A percentile compares a stretch with the other conserved stretches of the same genome.
Evolutionary conservation across 1,140 invertebrate species (phyloP).

Genomic region (Trichonephila inaurata): DNA sequence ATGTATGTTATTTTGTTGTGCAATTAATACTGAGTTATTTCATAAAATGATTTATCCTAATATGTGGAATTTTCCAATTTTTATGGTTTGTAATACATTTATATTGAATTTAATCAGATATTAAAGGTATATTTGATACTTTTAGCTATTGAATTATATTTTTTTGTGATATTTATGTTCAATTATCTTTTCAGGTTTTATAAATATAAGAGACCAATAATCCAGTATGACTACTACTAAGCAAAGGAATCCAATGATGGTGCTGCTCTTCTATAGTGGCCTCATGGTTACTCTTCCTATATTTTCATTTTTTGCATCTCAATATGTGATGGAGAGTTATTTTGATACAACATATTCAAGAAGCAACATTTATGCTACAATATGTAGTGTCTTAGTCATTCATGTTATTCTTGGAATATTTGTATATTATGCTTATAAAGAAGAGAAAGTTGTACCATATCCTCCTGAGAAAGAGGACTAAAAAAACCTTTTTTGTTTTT

Average conservation of each 20-base stretch:
- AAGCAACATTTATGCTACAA: slow-evolving; percentile 87
- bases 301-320: slow-evolving; percentile 86
- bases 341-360: slow-evolving; percentile 82
- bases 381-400: slow-evolving; percentile 87
- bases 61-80: too few relatives aligned
- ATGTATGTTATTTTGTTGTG: too few relatives aligned
- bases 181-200: neutral
- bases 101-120: too few relatives aligned
- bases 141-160: neutral
- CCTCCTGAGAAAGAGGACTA: slow-evolving; percentile 65
- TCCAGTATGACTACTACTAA: slow-evolving; percentile 45
- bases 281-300: slow-evolving; percentile 92
- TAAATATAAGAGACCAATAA: neutral
- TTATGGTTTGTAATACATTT: too few relatives aligned
- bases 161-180: neutral
- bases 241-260: slow-evolving; percentile 62
- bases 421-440: slow-evolving; percentile 89
- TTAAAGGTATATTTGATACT: too few relatives aligned
- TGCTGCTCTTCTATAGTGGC: slow-evolving; percentile 87
- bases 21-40: too few relatives aligned
- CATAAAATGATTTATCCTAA: too few relatives aligned
- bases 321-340: slow-evolving; percentile 84
- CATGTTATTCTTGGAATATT: slow-evolving; percentile 89
- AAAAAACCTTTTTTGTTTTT: neutral
- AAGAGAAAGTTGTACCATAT: slow-evolving; percentile 83